Evolutionary conservation across 2,113 vertebrate species (phyloP).

Genomic region (Lamprotornis superbus): DNA sequence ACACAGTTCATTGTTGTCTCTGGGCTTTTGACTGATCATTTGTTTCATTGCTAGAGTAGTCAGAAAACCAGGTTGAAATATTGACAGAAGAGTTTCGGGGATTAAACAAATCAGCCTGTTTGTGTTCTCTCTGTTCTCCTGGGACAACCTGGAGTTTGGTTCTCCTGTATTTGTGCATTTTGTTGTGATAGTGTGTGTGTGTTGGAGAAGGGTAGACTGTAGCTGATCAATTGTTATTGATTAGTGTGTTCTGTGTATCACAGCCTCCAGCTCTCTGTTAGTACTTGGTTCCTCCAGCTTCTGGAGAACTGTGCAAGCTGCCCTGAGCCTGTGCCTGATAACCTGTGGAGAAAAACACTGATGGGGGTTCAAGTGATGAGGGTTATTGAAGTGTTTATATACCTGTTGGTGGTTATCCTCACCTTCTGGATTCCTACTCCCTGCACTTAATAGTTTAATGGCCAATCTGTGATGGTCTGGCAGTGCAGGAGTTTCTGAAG

Average conservation of each 20-base stretch:
- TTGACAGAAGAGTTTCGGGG: not conserved
- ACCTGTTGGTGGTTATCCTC: not conserved
- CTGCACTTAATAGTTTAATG: not conserved
- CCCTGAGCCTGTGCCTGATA: not conserved
- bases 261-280: not conserved
- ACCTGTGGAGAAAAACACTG: not conserved
- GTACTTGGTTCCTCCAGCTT: not conserved
- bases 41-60: not conserved
- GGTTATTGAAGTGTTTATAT: not conserved
- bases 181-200: not conserved
- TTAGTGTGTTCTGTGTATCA: not conserved
- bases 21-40: not conserved
- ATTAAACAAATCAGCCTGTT: not conserved
- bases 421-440: not conserved
- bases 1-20: not conserved
- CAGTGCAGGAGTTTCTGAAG: not conserved
- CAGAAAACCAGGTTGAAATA: not conserved
- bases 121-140: not conserved
- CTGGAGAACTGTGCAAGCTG: not conserved
- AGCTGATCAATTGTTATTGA: not conserved
- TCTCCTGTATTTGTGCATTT: not conserved
- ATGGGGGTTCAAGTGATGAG: not conserved
- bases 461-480: not conserved
- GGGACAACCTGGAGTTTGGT: not conserved
- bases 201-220: not conserved